Base-by-base conservation (phyloP, 92 coral and sea anemone genomes). In the Porites lobata region DNA sequence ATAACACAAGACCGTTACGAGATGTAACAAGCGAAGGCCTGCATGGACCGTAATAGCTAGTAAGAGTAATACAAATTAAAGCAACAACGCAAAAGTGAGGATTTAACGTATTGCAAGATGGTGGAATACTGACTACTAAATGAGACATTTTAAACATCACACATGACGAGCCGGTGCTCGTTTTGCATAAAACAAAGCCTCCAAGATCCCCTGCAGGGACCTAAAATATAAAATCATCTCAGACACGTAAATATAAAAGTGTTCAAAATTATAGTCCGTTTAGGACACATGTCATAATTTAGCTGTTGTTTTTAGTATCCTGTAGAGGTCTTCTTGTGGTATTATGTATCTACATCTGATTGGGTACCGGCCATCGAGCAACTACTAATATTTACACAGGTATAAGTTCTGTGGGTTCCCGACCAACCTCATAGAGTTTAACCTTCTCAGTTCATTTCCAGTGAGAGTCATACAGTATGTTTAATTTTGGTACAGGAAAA, bases 331-430 rank as follows among this genome's bases (percentile, higher is more conserved):
- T 68, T 80, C 62, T 58, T 52, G 67, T 61, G 80, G 69, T 62
- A 64, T 73, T 58, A 50, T 84, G 21, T 57, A 72, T 83, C 59
- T 10, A 47, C 57, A 62, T 21, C 43, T 58, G 22, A 62, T 20
- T 50, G 5, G 74, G 81, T 62, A 84, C 80, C 73, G 58, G 73
- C 84, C 73, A 14, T 62, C 53, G 62, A 72, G 63, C 58, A 62
- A 64, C 87, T 11, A 74, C 80, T 84, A 50, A 10, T 84, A 62
- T 73, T 82, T 66, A 80, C 75, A 51, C 53, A 59, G 4, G 73
- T 22, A 15, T 50, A 56, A 1, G 61, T 69, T 29, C 59, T 70
- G 59, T 53, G 70, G 52, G 7, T 58, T 54, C 43, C 29, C 6
- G 32, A 43, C 6, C 9, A n/a, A 20, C 67, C 68, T 56, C 8